Evolutionary conservation across 1,140 invertebrate species (phyloP).

Genomic region (Agrypnia vestita): DNA sequence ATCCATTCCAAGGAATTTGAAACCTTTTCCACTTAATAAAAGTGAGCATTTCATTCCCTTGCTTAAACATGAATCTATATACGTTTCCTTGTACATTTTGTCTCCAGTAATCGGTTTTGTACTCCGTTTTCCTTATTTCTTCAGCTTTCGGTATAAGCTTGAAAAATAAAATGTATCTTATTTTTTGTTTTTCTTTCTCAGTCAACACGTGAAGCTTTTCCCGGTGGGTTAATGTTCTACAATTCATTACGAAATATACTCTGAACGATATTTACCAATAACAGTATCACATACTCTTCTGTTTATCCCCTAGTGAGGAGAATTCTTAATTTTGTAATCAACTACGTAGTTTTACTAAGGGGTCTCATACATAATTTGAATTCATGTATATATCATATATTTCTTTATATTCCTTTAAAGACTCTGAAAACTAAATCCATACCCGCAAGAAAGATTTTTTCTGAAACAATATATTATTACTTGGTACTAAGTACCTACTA

Average conservation of each 20-base stretch:
- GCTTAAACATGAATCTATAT: too few species aligned
- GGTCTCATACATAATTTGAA: too few species aligned
- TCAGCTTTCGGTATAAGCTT: background rate
- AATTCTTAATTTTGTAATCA: too few species aligned
- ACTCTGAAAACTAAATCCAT: too few species aligned
- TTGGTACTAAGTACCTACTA: too few species aligned
- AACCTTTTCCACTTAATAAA: background rate
- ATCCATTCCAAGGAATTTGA: background rate
- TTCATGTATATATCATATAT: too few species aligned
- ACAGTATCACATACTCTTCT: background rate
- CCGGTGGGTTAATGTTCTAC: background rate
- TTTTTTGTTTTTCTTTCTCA: constrained; percentile 32
- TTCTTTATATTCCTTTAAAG: too few species aligned
- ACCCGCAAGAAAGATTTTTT: too few species aligned
- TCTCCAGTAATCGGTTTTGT: background rate
- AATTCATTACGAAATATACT: background rate
- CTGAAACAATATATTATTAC: too few species aligned
- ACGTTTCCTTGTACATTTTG: background rate
- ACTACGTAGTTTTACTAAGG: too few species aligned
- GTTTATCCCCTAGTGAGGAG: too few species aligned
- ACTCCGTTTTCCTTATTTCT: background rate
- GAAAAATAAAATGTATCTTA: constrained; percentile 16
- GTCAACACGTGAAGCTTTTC: constrained; percentile 39
- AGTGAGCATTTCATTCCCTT: too few species aligned
- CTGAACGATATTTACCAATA: background rate